phyloP scores from a whole-genome alignment of 2,113 vertebrate genomes.

The Rhineura floridana region DNA sequence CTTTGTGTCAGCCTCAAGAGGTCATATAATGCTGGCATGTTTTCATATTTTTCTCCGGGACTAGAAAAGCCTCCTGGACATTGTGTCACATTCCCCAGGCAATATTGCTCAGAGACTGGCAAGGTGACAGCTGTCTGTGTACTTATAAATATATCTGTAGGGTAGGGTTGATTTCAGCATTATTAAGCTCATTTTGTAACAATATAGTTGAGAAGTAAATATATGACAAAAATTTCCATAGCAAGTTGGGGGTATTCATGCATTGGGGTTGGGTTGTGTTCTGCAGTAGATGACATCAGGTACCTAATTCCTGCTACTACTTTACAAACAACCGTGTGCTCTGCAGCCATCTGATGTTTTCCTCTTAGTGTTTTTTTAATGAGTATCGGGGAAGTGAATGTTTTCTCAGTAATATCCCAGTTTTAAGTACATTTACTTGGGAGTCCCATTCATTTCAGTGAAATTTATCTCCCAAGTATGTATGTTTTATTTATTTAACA shows the following conservation, averaged over 20 bases:
- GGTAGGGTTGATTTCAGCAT: neutral
- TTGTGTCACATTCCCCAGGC: neutral
- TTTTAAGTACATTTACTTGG: neutral
- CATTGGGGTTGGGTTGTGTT: neutral
- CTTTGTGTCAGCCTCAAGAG: neutral
- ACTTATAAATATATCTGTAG: neutral
- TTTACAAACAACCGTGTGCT: neutral
- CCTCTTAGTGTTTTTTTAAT: neutral
- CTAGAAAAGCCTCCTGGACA: neutral
- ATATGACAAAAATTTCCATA: neutral
- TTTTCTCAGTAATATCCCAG: neutral
- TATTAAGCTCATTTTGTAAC: neutral
- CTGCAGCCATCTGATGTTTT: neutral
- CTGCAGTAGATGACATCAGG: neutral
- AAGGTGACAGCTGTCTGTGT: constrained; percentile 21
- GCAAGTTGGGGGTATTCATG: neutral
- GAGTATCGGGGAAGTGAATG: neutral
- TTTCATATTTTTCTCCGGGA: neutral
- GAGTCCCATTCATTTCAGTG: neutral
- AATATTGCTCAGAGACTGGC: neutral
- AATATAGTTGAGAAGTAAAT: neutral
- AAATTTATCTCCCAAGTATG: neutral
- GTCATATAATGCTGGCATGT: neutral
- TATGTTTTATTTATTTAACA: neutral
- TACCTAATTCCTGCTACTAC: neutral